Evolutionary conservation across 1,140 invertebrate species (phyloP), one percentile per base, ranked within the genome.

Genomic region (Penaeus japonicus): DNA sequence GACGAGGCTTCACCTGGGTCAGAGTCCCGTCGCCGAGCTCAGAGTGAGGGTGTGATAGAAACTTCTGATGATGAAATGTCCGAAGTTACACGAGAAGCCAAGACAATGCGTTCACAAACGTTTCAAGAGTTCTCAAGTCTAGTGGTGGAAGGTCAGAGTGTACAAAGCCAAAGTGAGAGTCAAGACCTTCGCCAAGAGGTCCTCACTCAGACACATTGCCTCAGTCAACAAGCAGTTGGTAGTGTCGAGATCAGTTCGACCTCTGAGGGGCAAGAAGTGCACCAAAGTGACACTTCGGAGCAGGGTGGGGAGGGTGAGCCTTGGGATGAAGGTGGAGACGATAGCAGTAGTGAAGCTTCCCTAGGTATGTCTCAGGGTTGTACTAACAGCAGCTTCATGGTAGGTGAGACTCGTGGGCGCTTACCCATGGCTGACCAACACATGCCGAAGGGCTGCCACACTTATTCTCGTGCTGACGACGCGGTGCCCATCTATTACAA

Each of bases 181-280:
- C 18, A 30, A 39, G 59, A 32, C n/a, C 27, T 73, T 10, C 15
- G 35, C 30, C 62, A 4, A 59, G 57, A 47, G 81, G 81, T 62
- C 65, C 27, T 35, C 39, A 65, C 12, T 83, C 81, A 62, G 57
- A 62, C 81, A 83, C 81, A 65, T 65, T 83, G 59, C 59, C 81
- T 83, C 47, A 47, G 47, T 83, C 55, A 65, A 62, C 81, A 88
- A 88, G 87, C 87, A 88, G 87, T 88, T 88, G 87, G 81, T 88
- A 75, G 24, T 53, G 24, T 75, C 35, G 78, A 55, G 27, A 57
- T 18, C 27, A 18, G n/a, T 24, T 47, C 73, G 70, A 77, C 80
- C 80, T 78, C 62, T 82, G 80, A 83, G 70, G 80, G 47, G 62
- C 65, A 62, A 47, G 39, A 27, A 62, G 81, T 39, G 81, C 81